phyloP scores from a whole-genome alignment of 1,140 invertebrate genomes.

The Brachystomella parvula region DNA sequence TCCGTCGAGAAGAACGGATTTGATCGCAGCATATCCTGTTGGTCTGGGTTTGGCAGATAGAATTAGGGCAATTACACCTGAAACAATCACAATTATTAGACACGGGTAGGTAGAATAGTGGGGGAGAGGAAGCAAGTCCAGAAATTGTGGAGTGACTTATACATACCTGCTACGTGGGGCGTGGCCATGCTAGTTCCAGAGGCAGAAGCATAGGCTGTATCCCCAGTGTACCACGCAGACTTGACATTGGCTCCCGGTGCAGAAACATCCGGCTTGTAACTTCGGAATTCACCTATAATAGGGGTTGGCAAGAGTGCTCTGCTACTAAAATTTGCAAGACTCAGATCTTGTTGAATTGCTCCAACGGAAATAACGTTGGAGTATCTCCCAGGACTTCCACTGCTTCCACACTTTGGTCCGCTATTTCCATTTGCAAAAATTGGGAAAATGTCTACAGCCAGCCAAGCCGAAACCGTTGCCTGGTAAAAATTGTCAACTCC shows the following conservation, averaged over 20 bases:
- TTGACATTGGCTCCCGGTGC: slow-evolving; percentile 21
- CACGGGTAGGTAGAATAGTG: too few relatives aligned
- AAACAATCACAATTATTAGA: too few relatives aligned
- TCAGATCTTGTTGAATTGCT: background rate
- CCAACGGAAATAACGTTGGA: slow-evolving; percentile 8
- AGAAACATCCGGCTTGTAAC: slow-evolving; percentile 16
- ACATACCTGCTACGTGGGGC: slow-evolving; percentile 23
- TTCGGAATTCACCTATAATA: background rate
- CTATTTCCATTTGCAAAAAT: slow-evolving; percentile 10
- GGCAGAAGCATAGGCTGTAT: slow-evolving; percentile 15
- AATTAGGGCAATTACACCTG: background rate
- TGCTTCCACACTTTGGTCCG: slow-evolving; percentile 14
- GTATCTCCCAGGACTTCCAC: slow-evolving; percentile 1
- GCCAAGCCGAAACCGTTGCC: slow-evolving; percentile 1
- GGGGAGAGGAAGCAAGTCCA: background rate
- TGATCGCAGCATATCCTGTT: background rate
- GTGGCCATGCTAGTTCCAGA: slow-evolving; percentile 22
- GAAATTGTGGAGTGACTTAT: background rate
- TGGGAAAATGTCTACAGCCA: slow-evolving; percentile 1
- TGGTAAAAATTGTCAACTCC: background rate
- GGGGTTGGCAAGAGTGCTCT: background rate
- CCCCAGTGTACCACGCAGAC: slow-evolving; percentile 19
- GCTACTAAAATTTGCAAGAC: background rate
- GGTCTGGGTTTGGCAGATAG: background rate
- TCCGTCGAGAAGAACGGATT: background rate